Percentiles rank a stretch among this genome's conserved stretches.
Conservation (phyloP, 2,113 vertebrate species). For the Erythrolamprus reginae region DNA sequence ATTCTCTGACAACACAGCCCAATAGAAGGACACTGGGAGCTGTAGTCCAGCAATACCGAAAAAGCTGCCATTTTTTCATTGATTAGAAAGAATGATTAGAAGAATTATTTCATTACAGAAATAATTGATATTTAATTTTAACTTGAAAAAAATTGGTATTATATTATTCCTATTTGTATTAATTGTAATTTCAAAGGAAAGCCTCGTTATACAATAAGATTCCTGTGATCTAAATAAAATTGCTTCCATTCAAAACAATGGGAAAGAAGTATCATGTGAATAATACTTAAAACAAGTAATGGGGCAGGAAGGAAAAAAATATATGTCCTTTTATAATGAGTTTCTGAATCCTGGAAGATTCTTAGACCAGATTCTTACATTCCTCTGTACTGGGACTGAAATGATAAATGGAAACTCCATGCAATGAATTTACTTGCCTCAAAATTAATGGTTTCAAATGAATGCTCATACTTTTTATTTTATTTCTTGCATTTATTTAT, state of each 20-base stretch:
- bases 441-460: background rate
- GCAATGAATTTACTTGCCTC: background rate
- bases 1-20: background rate
- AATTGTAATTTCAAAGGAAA: background rate
- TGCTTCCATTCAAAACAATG: no score
- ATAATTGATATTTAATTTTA: background rate
- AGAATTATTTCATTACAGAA: no score
- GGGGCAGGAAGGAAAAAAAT: no score
- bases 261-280: no score
- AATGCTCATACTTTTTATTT: background rate
- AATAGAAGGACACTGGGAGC: background rate
- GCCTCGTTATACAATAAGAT: background rate
- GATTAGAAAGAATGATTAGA: background rate
- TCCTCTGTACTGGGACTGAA: no score
- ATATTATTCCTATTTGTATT: background rate
- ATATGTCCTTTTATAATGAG: no score
- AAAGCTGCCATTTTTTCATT: background rate
- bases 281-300: no score
- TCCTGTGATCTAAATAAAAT: background rate
- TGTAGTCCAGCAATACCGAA: background rate
- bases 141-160: background rate
- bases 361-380: no score
- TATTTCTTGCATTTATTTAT: no score
- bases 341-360: no score
- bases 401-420: no score